A percentile compares a stretch with the other conserved stretches of the same genome.
Evolutionary conservation across 1,140 invertebrate genomes (phyloP).

Genomic region (Lysiphlebus fabarum): DNA sequence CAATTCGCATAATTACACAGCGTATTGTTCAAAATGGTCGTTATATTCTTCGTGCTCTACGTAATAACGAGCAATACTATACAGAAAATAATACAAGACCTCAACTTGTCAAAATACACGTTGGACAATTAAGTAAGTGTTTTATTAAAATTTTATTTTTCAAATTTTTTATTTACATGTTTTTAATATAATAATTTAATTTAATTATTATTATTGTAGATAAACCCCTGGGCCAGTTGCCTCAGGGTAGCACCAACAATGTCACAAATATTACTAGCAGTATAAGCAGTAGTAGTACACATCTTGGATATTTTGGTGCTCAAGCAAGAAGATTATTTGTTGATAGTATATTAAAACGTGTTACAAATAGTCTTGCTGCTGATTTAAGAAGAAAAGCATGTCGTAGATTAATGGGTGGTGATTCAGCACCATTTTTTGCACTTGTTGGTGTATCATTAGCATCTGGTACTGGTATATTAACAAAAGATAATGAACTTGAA

Average conservation of each 20-base stretch:
- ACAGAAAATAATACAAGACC: slow-evolving; percentile 29
- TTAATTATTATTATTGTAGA: slow-evolving; percentile 31
- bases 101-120: slow-evolving; percentile 53
- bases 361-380: slow-evolving; percentile 64
- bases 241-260: slow-evolving; percentile 30
- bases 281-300: slow-evolving; percentile 40
- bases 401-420: slow-evolving; percentile 64
- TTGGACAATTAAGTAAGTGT: slow-evolving; percentile 56
- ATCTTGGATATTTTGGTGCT: slow-evolving; percentile 58
- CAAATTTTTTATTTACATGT: neutral
- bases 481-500: slow-evolving; percentile 76
- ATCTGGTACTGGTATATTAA: slow-evolving; percentile 71
- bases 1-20: slow-evolving; percentile 53
- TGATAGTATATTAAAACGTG: slow-evolving; percentile 67
- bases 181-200: neutral
- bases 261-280: slow-evolving; percentile 22
- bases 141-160: neutral
- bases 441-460: slow-evolving; percentile 73
- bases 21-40: slow-evolving; percentile 61
- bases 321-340: slow-evolving; percentile 65
- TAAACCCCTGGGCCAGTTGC: slow-evolving; percentile 46
- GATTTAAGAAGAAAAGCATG: slow-evolving; percentile 63
- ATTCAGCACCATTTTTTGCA: slow-evolving; percentile 72
- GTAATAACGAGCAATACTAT: slow-evolving; percentile 50
- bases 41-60: slow-evolving; percentile 50